Conservation (phyloP, 2,797 vertebrate species). For the Cossypha polioptera region DNA sequence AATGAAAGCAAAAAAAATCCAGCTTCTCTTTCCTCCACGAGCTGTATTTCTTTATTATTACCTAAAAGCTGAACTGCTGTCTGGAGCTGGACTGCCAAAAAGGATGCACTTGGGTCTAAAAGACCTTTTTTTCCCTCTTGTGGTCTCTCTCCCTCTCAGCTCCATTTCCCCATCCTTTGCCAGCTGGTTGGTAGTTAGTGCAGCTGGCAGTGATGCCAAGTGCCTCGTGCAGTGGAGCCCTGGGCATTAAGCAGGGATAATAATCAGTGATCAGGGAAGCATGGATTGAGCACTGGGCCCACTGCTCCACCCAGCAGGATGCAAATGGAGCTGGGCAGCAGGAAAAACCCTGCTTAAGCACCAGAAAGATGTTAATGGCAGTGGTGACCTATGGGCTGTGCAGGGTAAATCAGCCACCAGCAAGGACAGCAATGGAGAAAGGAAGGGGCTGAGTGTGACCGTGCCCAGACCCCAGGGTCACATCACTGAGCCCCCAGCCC, state of each 20-base stretch:
- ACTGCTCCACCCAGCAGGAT: neutral
- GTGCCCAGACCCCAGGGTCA: neutral
- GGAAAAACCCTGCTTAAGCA: neutral
- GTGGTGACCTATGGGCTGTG: neutral
- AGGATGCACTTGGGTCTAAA: neutral
- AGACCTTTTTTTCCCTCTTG: fast-evolving
- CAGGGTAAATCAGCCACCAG: neutral
- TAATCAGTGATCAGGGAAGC: constrained; percentile 19
- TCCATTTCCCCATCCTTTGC: neutral
- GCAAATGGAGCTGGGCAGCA: neutral
- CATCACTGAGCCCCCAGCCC: neutral
- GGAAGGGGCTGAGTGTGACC: neutral
- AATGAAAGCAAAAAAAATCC: neutral
- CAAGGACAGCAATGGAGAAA: neutral
- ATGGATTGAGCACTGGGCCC: neutral
- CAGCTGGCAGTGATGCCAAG: neutral
- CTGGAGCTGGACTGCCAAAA: neutral
- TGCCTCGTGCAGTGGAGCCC: neutral
- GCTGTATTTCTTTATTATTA: neutral
- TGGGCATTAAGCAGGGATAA: constrained; percentile 6
- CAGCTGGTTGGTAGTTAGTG: neutral
- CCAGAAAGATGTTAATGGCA: neutral
- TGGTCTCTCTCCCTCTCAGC: neutral
- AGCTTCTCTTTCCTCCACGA: neutral
- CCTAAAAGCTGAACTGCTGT: neutral